Percentiles rank a stretch among this genome's conserved stretches.
phyloP scores from a whole-genome alignment of 1,140 invertebrate genomes.

The Drosophila funebris region DNA sequence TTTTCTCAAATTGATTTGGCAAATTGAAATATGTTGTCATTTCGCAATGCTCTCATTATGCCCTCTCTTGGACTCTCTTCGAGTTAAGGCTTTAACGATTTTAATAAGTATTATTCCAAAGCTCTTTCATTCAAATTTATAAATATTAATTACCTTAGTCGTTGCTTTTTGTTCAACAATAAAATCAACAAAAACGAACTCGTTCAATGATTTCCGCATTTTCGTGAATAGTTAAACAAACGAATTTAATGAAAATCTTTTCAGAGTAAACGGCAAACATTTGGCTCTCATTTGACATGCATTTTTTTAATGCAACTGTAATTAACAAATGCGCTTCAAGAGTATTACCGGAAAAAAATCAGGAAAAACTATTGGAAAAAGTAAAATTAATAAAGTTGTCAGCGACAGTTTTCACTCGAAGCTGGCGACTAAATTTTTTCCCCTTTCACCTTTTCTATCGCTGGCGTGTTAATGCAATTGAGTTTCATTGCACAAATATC shows the following conservation, averaged over 20 bases:
- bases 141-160: constrained; percentile 69
- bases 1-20: constrained; percentile 71
- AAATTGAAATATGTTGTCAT: constrained; percentile 60
- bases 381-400: constrained; percentile 36
- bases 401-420: constrained; percentile 27
- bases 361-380: neutral
- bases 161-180: constrained; percentile 11
- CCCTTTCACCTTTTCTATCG: neutral
- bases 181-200: constrained; percentile 16
- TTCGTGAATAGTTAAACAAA: constrained; percentile 31
- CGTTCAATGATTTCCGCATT: neutral
- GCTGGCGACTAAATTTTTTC: neutral
- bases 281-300: constrained; percentile 54
- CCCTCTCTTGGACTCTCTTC: neutral
- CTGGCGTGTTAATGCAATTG: constrained; percentile 47
- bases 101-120: constrained; percentile 55
- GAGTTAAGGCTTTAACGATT: constrained; percentile 21
- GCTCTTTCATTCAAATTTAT: constrained; percentile 39
- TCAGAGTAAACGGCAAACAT: constrained; percentile 38
- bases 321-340: constrained; percentile 35
- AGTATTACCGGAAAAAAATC: neutral
- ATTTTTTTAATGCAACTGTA: constrained; percentile 28
- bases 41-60: neutral
- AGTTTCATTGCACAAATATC: constrained; percentile 70
- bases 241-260: constrained; percentile 51